These are phyloP conservation scores for Chelidonichthys spinosus DNA, from an alignment of 2,797 vertebrate genomes.

Conservation along the genomic window DNA sequence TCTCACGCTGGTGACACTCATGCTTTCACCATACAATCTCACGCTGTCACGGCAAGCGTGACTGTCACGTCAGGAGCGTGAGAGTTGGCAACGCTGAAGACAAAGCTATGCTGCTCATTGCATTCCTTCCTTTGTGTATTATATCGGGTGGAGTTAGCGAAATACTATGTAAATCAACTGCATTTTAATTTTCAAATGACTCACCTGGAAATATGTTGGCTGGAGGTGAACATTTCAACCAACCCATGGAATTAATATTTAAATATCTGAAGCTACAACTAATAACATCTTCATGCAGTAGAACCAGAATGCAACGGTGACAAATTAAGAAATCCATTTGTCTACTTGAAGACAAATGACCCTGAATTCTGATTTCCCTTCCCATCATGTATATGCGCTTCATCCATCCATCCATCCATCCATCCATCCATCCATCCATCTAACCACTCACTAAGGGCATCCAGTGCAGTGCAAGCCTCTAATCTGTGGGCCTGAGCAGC, in stretches of 20 bases:
- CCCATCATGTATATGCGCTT: background rate
- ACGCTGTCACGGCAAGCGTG: too few relatives aligned
- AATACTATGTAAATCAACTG: background rate
- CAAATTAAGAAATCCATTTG: background rate
- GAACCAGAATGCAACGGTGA: background rate
- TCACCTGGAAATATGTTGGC: background rate
- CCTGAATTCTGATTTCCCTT: background rate
- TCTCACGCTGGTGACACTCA: too few relatives aligned
- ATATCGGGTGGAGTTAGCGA: background rate
- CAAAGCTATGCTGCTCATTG: background rate
- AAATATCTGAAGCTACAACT: background rate
- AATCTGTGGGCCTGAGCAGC: slow-evolving; percentile 80
- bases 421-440: slow-evolving; percentile 68
- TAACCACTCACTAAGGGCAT: slow-evolving; percentile 75
- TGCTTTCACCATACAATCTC: too few relatives aligned
- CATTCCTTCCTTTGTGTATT: background rate
- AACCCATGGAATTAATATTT: background rate
- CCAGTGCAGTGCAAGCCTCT: slow-evolving; percentile 79
- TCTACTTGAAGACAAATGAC: background rate
- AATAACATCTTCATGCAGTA: background rate
- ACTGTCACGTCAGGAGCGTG: too few relatives aligned
- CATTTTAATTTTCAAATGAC: background rate
- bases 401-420: slow-evolving; percentile 54
- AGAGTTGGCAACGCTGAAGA: background rate
- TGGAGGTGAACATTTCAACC: background rate